A percentile compares a stretch with the other conserved stretches of the same genome.
Conservation (phyloP, 2,113 vertebrate species). For the Naja naja region DNA sequence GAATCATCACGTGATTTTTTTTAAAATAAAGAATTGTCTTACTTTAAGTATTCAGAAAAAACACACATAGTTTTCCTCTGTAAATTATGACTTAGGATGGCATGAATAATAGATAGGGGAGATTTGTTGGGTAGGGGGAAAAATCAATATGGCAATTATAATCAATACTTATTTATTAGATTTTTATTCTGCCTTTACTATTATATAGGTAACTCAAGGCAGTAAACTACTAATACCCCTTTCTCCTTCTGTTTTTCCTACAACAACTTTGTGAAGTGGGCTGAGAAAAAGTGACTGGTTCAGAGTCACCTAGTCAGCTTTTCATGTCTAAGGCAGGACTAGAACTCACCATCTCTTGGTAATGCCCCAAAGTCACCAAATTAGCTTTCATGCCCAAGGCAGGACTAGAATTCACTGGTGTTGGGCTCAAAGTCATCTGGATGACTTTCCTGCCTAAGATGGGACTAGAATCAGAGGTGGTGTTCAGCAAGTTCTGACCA, state of each 20-base stretch:
- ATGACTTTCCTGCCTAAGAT: background rate
- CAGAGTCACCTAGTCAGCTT: background rate
- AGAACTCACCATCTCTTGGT: background rate
- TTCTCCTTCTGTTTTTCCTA: background rate
- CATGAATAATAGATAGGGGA: background rate
- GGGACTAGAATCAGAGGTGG: background rate
- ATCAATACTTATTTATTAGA: background rate
- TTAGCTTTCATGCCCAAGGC: background rate
- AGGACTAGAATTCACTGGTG: background rate
- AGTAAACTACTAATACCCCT: background rate
- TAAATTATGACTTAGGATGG: background rate
- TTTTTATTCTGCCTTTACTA: background rate
- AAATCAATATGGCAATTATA: background rate
- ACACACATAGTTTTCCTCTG: background rate
- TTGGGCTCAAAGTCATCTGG: background rate
- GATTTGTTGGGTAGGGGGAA: background rate
- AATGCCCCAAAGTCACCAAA: background rate
- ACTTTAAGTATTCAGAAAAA: background rate
- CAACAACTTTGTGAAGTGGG: background rate
- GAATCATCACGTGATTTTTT: background rate
- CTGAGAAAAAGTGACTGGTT: background rate
- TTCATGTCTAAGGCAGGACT: background rate
- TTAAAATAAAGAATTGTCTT: background rate
- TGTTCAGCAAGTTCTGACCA: too few relatives aligned
- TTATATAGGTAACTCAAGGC: background rate